Evolutionary conservation across 2,888 invertebrate species (phyloP).

Genomic region (Malthinus flaveolus): DNA sequence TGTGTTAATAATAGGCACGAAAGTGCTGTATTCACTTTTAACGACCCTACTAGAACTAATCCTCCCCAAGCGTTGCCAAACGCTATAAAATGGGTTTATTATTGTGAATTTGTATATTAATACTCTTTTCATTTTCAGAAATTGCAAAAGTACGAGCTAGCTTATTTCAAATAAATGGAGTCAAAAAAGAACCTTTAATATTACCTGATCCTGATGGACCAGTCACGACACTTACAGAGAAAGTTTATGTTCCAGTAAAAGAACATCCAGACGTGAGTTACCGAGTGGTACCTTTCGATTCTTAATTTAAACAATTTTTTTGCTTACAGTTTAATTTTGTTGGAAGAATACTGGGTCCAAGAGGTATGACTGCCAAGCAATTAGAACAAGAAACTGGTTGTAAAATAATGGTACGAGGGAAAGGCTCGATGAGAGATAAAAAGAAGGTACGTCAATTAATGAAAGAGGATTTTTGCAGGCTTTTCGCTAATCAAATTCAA

Average conservation of each 20-base stretch:
- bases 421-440: constrained; percentile 99
- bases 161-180: constrained; percentile 98
- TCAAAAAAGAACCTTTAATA: constrained; percentile 89
- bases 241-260: constrained; percentile 99
- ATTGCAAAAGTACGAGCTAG: constrained; percentile 97
- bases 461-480: too few species aligned
- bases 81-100: too few species aligned
- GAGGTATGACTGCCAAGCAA: constrained; percentile 99
- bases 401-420: constrained; percentile 99
- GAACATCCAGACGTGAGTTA: constrained; percentile 97
- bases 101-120: background rate
- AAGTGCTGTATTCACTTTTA: too few species aligned
- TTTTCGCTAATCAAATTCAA: too few species aligned
- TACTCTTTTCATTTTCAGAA: constrained; percentile 72
- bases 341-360: constrained; percentile 97
- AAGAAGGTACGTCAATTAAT: constrained; percentile 80
- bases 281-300: background rate
- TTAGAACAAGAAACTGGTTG: constrained; percentile 99
- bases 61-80: too few species aligned
- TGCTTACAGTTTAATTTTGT: constrained; percentile 98
- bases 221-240: constrained; percentile 93
- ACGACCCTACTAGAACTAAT: too few species aligned
- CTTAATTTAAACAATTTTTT: background rate
- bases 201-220: constrained; percentile 91
- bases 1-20: too few species aligned